Evolutionary conservation across 1,140 invertebrate genomes (phyloP).

Genomic region (Gryon sp.): DNA sequence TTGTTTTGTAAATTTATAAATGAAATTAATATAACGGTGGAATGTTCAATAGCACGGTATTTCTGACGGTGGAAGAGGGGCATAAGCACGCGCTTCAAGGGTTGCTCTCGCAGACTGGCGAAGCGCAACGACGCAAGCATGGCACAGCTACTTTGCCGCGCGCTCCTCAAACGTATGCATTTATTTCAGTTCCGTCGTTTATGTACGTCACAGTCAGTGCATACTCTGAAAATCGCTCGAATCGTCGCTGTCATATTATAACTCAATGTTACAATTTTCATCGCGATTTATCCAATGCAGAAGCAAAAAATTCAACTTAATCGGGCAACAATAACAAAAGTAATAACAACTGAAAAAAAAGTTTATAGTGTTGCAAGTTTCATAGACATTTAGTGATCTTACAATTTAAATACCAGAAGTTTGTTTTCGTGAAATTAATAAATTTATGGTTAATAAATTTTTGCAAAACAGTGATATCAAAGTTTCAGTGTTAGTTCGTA

Average conservation of each 20-base stretch:
- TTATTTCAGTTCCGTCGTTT: conserved; percentile 23
- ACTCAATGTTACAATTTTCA: neutral
- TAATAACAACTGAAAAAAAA: too few relatives aligned
- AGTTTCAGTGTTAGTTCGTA: conserved; percentile 12
- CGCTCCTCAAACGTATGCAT: conserved; percentile 41
- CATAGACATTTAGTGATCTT: neutral
- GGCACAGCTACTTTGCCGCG: conserved; percentile 49
- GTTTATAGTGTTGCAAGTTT: too few relatives aligned
- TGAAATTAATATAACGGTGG: conserved; percentile 23
- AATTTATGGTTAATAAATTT: too few relatives aligned
- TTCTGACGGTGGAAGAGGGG: conserved; percentile 22
- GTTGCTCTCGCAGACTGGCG: conserved; percentile 35
- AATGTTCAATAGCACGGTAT: conserved; percentile 30
- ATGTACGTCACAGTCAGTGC: conserved; percentile 14
- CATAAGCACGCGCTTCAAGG: conserved; percentile 51
- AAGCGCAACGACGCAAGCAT: conserved; percentile 20
- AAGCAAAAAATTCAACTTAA: conserved; percentile 1
- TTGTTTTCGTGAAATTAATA: too few relatives aligned
- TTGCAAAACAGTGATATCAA: conserved; percentile 12
- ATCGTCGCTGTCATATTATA: conserved; percentile 10
- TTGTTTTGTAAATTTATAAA: neutral
- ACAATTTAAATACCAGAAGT: neutral
- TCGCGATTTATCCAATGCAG: too few relatives aligned
- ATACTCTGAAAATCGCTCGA: conserved; percentile 3
- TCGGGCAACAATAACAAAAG: too few relatives aligned